Conservation (phyloP, 2,888 invertebrate species). For the Pyrrhosoma nymphula region DNA sequence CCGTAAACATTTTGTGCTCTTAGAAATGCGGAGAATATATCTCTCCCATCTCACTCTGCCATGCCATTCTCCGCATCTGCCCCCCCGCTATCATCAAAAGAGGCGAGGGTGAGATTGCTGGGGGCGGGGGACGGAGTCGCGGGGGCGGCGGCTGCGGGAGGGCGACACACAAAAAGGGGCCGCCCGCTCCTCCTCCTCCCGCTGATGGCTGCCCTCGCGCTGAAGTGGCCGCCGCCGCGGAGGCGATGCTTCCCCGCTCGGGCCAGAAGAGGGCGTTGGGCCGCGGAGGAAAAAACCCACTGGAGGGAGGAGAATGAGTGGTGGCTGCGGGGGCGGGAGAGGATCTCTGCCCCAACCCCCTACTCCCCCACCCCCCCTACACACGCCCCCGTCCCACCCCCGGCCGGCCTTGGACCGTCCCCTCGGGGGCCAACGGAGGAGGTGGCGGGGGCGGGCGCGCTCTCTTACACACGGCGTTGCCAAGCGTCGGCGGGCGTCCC, state of each 20-base stretch:
- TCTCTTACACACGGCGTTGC: conserved; percentile 43
- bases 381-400: neutral
- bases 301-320: neutral
- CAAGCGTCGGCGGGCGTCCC: conserved; percentile 43
- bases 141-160: neutral
- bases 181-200: neutral
- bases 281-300: neutral
- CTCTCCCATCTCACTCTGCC: neutral
- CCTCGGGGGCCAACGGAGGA: conserved; percentile 12
- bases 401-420: conserved; percentile 63
- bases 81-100: too few species aligned
- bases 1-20: neutral
- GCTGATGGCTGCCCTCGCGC: neutral
- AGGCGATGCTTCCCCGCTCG: neutral
- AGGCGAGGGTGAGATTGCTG: neutral
- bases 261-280: neutral
- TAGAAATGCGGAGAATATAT: too few species aligned
- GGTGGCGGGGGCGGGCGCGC: conserved; percentile 57
- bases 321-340: conserved; percentile 56
- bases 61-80: neutral
- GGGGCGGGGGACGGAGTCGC: neutral
- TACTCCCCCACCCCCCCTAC: neutral
- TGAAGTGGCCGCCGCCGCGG: neutral
- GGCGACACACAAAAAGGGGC: neutral
- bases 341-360: neutral